Evolutionary conservation across 2,797 vertebrate genomes (phyloP), one percentile per base, ranked within the genome.

Genomic region (Lateolabrax maculatus): DNA sequence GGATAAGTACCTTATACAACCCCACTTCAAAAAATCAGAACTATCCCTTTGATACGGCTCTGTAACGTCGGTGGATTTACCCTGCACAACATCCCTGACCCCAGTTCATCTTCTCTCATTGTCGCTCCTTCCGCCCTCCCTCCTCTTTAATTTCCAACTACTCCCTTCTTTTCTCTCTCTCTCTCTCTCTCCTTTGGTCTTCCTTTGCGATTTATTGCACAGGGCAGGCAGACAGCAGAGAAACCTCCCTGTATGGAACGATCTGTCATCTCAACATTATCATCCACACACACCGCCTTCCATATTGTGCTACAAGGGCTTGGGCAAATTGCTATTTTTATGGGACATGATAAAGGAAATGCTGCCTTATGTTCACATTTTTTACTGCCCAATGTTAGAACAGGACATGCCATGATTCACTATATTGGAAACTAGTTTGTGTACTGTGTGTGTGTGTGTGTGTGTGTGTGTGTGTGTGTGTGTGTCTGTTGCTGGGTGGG

Each of bases 271-370:
- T 95, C 95, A 95, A 96, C 96, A 96, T 97, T 97, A 97, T 97
- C 97, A 96, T 96, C 96, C 96, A 96, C 96, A 95, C 96, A 96
- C 95, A 96, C 97, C 95, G 94, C 96, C 97, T 96, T 97, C 97
- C 96, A 96, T 96, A 96, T 97, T 95, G 95, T 97, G 96, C 96
- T 96, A 96, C 97, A 96, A 97, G 96, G 96, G 96, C 96, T 95
- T 94, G 95, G 94, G 97, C 97, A 97, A 97, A 97, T 97, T 97
- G 97, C 96, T 98, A 96, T 98, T 98, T 98, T 97, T 97, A 97
- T 97, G 96, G 96, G 96, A 96, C 96, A 96, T 96, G 97, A 97
- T 97, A 97, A 98, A 98, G 96, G 96, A 97, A 97, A 97, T 95
- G 96, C 96, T 96, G 95, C 97, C 96, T 97, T 97, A 96, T 96